Evolutionary conservation across 1,140 invertebrate species (phyloP).

Genomic region (Semibalanus balanoides): DNA sequence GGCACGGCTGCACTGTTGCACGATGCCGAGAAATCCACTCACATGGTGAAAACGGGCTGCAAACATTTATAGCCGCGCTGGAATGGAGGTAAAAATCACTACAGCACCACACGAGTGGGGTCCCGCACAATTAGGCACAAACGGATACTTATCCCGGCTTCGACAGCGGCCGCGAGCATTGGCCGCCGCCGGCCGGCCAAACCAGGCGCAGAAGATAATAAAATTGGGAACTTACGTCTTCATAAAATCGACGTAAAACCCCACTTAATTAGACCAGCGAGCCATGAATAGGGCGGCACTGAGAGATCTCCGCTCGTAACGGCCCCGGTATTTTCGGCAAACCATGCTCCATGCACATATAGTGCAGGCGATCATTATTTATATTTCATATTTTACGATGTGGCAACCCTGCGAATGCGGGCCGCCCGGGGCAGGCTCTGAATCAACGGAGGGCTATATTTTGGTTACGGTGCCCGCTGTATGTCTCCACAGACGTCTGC

Average conservation of each 20-base stretch:
- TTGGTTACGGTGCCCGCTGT: not conserved
- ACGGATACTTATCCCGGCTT: not conserved
- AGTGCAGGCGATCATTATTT: not conserved
- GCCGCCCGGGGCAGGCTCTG: not conserved
- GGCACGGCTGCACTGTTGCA: no score
- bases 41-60: no score
- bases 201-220: not conserved
- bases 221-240: constrained; percentile 1
- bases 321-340: not conserved
- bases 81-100: not conserved
- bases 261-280: not conserved
- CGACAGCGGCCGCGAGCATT: not conserved
- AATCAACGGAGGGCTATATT: not conserved
- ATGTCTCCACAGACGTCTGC: not conserved
- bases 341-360: not conserved
- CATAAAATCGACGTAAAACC: not conserved
- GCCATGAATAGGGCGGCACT: not conserved
- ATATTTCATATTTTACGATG: constrained; percentile 3
- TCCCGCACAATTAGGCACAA: not conserved
- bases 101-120: not conserved
- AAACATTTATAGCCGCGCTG: no score
- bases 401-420: not conserved
- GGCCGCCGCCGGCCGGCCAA: not conserved
- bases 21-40: no score
- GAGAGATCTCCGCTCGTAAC: not conserved